These are phyloP conservation scores for Lophura nycthemera DNA, from an alignment of 2,113 vertebrate genomes.

Conservation along the genomic window DNA sequence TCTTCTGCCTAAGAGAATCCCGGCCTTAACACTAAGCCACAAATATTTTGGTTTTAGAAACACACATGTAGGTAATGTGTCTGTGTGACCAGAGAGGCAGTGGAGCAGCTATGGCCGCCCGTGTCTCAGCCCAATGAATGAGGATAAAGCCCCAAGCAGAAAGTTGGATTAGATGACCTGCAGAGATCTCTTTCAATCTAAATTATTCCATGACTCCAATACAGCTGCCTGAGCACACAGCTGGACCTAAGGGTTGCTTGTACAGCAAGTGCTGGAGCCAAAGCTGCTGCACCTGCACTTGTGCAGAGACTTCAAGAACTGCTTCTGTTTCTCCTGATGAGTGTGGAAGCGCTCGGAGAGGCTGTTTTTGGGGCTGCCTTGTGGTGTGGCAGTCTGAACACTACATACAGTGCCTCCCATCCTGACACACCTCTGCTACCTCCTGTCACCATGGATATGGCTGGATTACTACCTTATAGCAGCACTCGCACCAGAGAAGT, in stretches of 20 bases:
- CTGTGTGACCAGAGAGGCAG: neutral
- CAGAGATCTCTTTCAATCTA: neutral
- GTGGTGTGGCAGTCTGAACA: neutral
- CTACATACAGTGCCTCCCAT: neutral
- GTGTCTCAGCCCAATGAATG: neutral
- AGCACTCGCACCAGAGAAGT: neutral
- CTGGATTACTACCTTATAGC: neutral
- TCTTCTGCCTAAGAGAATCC: neutral
- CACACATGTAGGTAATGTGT: rapidly evolving
- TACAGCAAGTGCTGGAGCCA: neutral
- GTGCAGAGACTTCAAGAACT: neutral
- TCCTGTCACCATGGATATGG: neutral
- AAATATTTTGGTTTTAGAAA: neutral
- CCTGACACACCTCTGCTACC: neutral
- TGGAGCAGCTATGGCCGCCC: neutral
- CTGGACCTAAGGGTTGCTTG: neutral
- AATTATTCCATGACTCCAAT: neutral
- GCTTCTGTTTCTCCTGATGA: neutral
- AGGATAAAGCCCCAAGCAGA: neutral
- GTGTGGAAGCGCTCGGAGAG: neutral
- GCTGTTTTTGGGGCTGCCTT: neutral
- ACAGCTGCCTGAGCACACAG: neutral
- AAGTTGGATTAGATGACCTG: neutral
- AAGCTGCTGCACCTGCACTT: neutral
- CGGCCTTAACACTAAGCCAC: neutral